Conservation (phyloP, 2,888 invertebrate species). For the Aelia acuminata region DNA sequence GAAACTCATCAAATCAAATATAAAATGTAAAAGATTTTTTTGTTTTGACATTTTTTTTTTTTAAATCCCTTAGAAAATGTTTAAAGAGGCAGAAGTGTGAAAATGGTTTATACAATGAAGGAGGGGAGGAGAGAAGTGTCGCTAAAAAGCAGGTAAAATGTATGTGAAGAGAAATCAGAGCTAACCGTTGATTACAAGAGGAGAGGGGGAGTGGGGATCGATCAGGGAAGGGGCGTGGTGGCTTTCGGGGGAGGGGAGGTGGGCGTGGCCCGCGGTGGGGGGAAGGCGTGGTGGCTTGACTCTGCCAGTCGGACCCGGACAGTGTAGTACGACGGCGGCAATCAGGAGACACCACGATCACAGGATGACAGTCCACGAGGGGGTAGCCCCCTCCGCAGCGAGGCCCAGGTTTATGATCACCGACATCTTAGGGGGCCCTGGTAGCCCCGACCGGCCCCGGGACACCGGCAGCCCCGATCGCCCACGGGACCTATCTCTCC, state of each 20-base stretch:
- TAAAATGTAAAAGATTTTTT: too few relatives aligned
- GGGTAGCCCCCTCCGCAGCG: conserved; percentile 74
- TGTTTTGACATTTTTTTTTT: conserved; percentile 18
- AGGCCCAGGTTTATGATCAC: conserved; percentile 92
- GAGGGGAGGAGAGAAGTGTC: conserved; percentile 22
- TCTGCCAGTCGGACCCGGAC: conserved; percentile 51
- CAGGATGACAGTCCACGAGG: conserved; percentile 66
- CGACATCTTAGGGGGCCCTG: conserved; percentile 79
- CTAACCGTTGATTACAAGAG: conserved; percentile 63
- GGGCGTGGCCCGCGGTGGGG: conserved; percentile 56
- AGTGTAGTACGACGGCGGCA: conserved; percentile 44
- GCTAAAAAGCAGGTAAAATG: conserved; percentile 64
- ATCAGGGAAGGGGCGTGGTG: conserved; percentile 59
- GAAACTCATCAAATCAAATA: too few relatives aligned
- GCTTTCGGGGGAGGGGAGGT: conserved; percentile 53
- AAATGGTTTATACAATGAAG: conserved; percentile 60
- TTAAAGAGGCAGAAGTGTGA: conserved; percentile 58
- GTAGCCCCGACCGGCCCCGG: conserved; percentile 70
- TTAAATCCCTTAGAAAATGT: conserved; percentile 35
- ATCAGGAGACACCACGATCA: not conserved
- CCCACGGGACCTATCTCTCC: conserved; percentile 73
- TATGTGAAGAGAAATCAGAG: conserved; percentile 64
- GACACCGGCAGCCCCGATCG: conserved; percentile 67
- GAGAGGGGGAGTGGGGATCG: conserved; percentile 58
- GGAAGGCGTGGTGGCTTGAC: conserved; percentile 55